Base-by-base conservation (phyloP, 1,140 invertebrate species). In the Micrasema longulum region DNA sequence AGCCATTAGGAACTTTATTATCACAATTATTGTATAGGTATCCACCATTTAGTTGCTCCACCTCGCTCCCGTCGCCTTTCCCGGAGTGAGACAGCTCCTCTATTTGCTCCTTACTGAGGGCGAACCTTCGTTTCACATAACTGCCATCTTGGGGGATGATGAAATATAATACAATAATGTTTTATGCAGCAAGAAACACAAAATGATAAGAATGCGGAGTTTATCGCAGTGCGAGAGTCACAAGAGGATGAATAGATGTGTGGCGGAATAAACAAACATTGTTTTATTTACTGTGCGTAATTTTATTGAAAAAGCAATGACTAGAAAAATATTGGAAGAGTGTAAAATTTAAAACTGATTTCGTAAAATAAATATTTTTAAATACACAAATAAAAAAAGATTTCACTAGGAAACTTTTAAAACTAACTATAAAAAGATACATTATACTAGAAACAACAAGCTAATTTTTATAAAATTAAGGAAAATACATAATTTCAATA, bases 31-130 rank as follows among this genome's bases (percentile, higher is more conserved):
- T 16, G 20, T 20, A 16, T 60, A 12, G 55, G 55, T 35, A 55
- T 41, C 43, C 60, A 31, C 57, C 69, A 18, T 73, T 73, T 12
- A 0, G 35, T 38, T 1, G 35, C 20, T 38, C 55, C 10, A 16
- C 12, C 55, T 7, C 45, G 10, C 23, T 53, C 45, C 62, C 47
- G 23, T 70, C 70, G 31, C 70, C 64, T 47, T 73, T 73, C 22
- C 31, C 45, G 23, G 70, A 35, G 41, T 66, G 47, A 23, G 43
- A 62, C 82, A 85, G 83, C 74, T 83, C 84, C 79, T 85, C 84
- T 81, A 85, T 84, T 78, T 85, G 82, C 78, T 85, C 84, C 78
- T 83, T 83, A 80, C 84, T 85, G 80, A 85, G 83, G 78, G 83
- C 84, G 80, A 85, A 84, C 77, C 84, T 83, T 81, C 83, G 78